Base-by-base conservation (phyloP, 2,888 invertebrate species). In the Lasioglossum morio region DNA sequence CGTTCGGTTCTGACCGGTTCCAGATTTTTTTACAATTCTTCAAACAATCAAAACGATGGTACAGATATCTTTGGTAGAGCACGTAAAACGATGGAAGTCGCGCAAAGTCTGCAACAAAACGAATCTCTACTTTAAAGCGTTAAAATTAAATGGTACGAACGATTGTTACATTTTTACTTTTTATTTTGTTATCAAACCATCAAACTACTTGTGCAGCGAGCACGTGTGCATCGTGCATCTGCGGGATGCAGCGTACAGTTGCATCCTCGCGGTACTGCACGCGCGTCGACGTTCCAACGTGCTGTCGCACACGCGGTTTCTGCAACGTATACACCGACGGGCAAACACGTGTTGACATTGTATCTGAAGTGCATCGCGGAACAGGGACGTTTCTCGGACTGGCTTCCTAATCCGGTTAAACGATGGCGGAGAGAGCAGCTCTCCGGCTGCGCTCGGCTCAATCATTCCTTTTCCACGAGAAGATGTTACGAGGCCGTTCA, bases 341-440 rank as follows among this genome's bases (percentile, higher is more conserved):
- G 46, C 43, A 74, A 74, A 57, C 73, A 76, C 80, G 77, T 82
- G 82, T 83, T 81, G 82, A 88, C 79, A 79, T 81, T 84, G 84
- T 77, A 83, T 83, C 84, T 69, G 85, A 80, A 83, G 87, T 84
- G 73, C 53, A 88, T 88, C 89, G 85, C 88, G 90, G 90, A 91
- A 89, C 91, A 90, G 88, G 81, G 82, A 74, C 87, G 90, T 92
- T 91, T 93, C 92, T 92, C 87, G 89, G 86, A 92, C 91, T 92
- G 94, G 94, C 94, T 94, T 94, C 94, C 93, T 94, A 94, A 94
- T 94, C 94, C 94, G 92, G 92, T 94, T 94, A 93, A 94, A 92
- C 88, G 92, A 92, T 88, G 91, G 86, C 85, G 79, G 87, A 87
- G 88, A 85, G 91, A 60, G 60, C 92, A 92, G 93, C 93, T 92